Conservation (phyloP, 2,113 vertebrate genomes). For the Ascaphus truei region DNA sequence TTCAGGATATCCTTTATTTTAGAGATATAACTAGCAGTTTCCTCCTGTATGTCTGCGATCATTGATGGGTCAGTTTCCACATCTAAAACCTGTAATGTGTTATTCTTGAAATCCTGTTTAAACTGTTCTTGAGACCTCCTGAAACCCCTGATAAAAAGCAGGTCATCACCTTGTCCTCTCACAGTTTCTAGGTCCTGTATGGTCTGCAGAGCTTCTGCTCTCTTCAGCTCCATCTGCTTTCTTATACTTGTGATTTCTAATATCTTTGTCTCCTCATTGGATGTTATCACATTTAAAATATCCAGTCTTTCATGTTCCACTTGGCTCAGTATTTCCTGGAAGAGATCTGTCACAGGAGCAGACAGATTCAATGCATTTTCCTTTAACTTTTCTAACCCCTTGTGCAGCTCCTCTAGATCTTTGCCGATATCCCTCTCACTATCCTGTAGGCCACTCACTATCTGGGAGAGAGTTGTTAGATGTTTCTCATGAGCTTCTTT, state of each 20-base stretch:
- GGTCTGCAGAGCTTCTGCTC: not conserved
- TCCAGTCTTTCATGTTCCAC: not conserved
- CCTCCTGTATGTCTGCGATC: not conserved
- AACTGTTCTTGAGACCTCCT: not conserved
- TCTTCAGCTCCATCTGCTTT: not conserved
- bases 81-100: not conserved
- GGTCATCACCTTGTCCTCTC: not conserved
- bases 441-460: not conserved
- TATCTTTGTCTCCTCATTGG: not conserved
- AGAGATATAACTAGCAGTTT: not conserved
- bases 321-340: not conserved
- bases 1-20: not conserved
- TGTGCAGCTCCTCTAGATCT: not conserved
- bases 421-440: not conserved
- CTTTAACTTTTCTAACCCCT: not conserved
- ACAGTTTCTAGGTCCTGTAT: not conserved
- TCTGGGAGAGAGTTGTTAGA: slow-evolving; percentile 19
- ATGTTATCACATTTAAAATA: not conserved
- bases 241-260: not conserved
- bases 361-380: not conserved
- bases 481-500: not conserved
- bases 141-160: not conserved
- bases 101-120: too few species aligned
- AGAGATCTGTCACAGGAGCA: not conserved
- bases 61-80: not conserved